Evolutionary conservation across 2,888 invertebrate genomes (phyloP).

Genomic region (Athalia rosae): DNA sequence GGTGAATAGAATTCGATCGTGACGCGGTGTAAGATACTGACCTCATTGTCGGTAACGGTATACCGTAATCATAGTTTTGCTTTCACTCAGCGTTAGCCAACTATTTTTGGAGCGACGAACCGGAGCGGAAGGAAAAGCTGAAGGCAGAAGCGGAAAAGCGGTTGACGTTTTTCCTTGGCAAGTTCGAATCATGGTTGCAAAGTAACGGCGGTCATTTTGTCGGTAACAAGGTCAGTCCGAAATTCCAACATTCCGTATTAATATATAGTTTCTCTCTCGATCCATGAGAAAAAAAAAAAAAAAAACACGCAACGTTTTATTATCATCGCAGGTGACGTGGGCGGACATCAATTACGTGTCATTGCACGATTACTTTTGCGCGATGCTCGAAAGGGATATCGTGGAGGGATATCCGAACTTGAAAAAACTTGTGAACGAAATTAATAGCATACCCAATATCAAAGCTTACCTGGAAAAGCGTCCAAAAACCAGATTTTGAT

Average conservation of each 20-base stretch:
- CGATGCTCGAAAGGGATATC: slow-evolving; percentile 60
- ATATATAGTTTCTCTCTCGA: background rate
- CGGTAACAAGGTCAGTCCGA: slow-evolving; percentile 63
- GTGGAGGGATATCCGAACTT: slow-evolving; percentile 72
- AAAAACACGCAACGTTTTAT: background rate
- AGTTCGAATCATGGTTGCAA: slow-evolving; percentile 64
- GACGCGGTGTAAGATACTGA: background rate
- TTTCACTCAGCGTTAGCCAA: slow-evolving; percentile 57
- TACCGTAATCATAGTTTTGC: too few relatives aligned
- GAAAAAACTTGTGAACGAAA: slow-evolving; percentile 70
- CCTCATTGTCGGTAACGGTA: too few relatives aligned
- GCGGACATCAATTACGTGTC: slow-evolving; percentile 72
- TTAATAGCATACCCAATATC: slow-evolving; percentile 70
- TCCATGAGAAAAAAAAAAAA: too few relatives aligned
- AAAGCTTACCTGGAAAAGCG: slow-evolving; percentile 69
- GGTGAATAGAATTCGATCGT: slow-evolving; percentile 68
- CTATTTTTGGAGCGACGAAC: slow-evolving; percentile 63
- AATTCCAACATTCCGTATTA: background rate
- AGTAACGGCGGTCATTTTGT: slow-evolving; percentile 68
- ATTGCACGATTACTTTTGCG: slow-evolving; percentile 67
- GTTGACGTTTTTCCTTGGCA: slow-evolving; percentile 56
- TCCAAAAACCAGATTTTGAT: slow-evolving; percentile 14
- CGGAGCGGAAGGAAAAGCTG: slow-evolving; percentile 57
- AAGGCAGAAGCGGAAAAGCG: slow-evolving; percentile 61
- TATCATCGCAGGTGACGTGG: slow-evolving; percentile 72